phyloP scores from a whole-genome alignment of 2,113 vertebrate genomes.

The Dipodomys spectabilis region DNA sequence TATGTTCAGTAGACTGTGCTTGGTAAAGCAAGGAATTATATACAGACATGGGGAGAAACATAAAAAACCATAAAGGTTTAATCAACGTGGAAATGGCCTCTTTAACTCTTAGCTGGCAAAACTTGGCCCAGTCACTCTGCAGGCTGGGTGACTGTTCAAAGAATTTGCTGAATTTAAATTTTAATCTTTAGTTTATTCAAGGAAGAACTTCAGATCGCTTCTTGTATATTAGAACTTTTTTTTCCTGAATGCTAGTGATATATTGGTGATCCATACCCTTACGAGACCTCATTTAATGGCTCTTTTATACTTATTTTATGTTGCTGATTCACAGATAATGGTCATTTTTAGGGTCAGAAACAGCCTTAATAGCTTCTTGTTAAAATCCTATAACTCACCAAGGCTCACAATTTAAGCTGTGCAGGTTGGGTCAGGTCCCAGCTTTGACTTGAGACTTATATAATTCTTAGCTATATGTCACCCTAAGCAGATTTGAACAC shows the following conservation, averaged over 20 bases:
- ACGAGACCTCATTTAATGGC: not conserved
- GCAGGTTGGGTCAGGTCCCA: not conserved
- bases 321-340: not conserved
- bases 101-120: conserved; percentile 8
- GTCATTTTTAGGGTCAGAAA: not conserved
- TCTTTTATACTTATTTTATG: not conserved
- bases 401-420: not conserved
- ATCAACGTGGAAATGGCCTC: not conserved
- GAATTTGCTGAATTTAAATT: conserved; percentile 13
- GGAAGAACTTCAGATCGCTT: not conserved
- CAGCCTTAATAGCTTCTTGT: not conserved
- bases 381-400: not conserved
- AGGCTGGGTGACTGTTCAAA: not conserved
- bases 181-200: not conserved
- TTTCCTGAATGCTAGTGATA: not conserved
- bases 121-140: not conserved
- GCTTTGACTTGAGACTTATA: not conserved
- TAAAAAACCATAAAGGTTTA: conserved; percentile 25
- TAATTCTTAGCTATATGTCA: not conserved
- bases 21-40: conserved; percentile 43
- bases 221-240: not conserved
- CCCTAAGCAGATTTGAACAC: not conserved
- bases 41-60: conserved; percentile 37
- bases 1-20: conserved; percentile 39
- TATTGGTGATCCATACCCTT: not conserved